Evolutionary conservation across 2,888 invertebrate species (phyloP).

Genomic region (Odontothrips loti): DNA sequence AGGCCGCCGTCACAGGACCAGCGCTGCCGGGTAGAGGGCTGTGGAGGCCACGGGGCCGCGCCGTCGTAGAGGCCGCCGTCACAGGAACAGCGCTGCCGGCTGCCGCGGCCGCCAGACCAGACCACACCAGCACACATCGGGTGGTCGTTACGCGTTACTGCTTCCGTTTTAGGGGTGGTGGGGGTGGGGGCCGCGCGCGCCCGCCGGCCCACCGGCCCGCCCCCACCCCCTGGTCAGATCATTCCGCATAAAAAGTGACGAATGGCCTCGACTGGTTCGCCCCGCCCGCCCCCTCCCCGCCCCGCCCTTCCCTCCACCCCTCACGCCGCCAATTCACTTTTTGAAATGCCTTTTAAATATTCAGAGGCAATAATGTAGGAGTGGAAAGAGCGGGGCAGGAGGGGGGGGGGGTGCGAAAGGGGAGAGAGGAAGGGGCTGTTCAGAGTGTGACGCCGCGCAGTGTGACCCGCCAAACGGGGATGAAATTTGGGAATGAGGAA

Average conservation of each 20-base stretch:
- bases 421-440: not conserved
- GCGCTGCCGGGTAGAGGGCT: too few relatives aligned
- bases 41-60: too few relatives aligned
- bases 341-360: slow-evolving; percentile 28
- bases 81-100: too few relatives aligned
- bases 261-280: slow-evolving; percentile 8
- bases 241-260: slow-evolving; percentile 20
- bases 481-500: not conserved
- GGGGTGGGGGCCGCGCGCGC: not conserved
- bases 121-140: too few relatives aligned
- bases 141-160: not conserved
- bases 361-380: slow-evolving; percentile 24
- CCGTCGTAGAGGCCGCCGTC: too few relatives aligned
- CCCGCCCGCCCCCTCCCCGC: not conserved
- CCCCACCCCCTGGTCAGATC: not conserved
- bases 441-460: not conserved
- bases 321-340: slow-evolving; percentile 15
- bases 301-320: not conserved
- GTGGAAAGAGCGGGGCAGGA: not conserved
- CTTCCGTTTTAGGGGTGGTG: not conserved
- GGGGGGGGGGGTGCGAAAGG: slow-evolving; percentile 16
- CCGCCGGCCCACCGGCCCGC: not conserved
- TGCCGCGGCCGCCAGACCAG: too few relatives aligned
- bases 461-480: slow-evolving; percentile 10
- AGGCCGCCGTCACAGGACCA: too few relatives aligned